Percentiles rank a stretch among this genome's conserved stretches.
Conservation (phyloP, 2,797 vertebrate genomes). For the Thaleichthys pacificus region DNA sequence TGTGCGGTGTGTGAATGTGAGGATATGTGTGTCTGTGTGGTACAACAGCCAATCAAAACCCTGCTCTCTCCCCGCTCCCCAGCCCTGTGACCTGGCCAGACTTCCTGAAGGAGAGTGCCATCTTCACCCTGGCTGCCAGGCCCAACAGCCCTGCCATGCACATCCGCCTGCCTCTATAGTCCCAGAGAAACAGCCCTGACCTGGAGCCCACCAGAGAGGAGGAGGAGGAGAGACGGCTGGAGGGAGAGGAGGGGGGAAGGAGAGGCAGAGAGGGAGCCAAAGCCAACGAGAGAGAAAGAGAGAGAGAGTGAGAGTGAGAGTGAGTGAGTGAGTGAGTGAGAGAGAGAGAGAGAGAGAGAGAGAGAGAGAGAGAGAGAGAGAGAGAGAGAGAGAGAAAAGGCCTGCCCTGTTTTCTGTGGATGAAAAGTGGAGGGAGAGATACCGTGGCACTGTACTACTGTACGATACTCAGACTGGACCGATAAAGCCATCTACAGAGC, state of each 20-base stretch:
- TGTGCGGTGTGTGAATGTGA: neutral
- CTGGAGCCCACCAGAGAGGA: slow-evolving; percentile 37
- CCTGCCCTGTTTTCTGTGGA: slow-evolving; percentile 32
- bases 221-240: neutral
- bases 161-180: slow-evolving; percentile 86
- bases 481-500: slow-evolving; percentile 27
- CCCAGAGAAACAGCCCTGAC: slow-evolving; percentile 28
- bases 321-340: slow-evolving; percentile 3
- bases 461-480: slow-evolving; percentile 33
- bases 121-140: slow-evolving; percentile 89
- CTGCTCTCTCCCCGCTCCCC: slow-evolving; percentile 40
- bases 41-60: neutral
- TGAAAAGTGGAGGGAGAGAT: slow-evolving; percentile 31
- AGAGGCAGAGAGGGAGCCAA: slow-evolving; percentile 9
- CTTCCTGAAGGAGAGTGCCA: slow-evolving; percentile 86
- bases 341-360: slow-evolving; percentile 4
- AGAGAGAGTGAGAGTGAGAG: slow-evolving; percentile 26
- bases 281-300: neutral
- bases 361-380: slow-evolving; percentile 14
- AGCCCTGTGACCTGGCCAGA: slow-evolving; percentile 85
- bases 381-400: neutral
- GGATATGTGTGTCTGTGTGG: slow-evolving; percentile 2
- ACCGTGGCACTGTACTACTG: slow-evolving; percentile 30
- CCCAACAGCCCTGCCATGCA: slow-evolving; percentile 93
- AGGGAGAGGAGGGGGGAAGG: neutral